Percentiles rank a stretch among this genome's conserved stretches.
These are phyloP conservation scores for Epistrophe grossulariae DNA, from an alignment of 2,888 invertebrate species.

Conservation along the genomic window DNA sequence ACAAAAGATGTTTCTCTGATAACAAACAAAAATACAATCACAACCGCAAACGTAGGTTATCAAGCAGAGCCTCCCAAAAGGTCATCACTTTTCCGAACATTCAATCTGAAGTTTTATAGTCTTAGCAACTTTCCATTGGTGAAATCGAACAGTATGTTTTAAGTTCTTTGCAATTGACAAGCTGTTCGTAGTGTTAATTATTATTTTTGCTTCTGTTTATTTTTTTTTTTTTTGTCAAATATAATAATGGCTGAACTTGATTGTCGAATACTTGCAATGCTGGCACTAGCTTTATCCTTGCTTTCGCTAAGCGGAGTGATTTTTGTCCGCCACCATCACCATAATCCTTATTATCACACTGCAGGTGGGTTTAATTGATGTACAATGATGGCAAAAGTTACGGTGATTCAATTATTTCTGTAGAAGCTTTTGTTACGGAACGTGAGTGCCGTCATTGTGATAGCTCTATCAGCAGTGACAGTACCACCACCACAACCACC, in stretches of 20 bases:
- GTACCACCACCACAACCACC: not conserved
- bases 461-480: not conserved
- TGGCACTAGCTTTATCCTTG: conserved; percentile 40
- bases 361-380: conserved; percentile 49
- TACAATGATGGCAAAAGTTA: not conserved
- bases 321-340: conserved; percentile 55
- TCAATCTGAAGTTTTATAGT: conserved; percentile 8
- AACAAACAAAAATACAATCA: conserved; percentile 20
- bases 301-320: conserved; percentile 45
- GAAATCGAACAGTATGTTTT: not conserved
- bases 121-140: not conserved
- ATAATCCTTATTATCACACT: conserved; percentile 12
- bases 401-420: conserved; percentile 17
- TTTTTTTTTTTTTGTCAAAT: not conserved
- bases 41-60: conserved; percentile 23
- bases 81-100: conserved; percentile 10
- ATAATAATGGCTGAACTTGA: conserved; percentile 56
- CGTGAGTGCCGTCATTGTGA: conserved; percentile 17
- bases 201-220: no score
- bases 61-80: not conserved
- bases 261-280: conserved; percentile 55
- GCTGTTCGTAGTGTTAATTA: not conserved
- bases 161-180: not conserved
- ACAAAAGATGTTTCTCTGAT: conserved; percentile 26
- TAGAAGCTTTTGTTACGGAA: conserved; percentile 40